Evolutionary conservation across 37 sponge, comb jelly and placozoan genomes (phyloP).

Genomic region (Lycopodina hypogea): DNA sequence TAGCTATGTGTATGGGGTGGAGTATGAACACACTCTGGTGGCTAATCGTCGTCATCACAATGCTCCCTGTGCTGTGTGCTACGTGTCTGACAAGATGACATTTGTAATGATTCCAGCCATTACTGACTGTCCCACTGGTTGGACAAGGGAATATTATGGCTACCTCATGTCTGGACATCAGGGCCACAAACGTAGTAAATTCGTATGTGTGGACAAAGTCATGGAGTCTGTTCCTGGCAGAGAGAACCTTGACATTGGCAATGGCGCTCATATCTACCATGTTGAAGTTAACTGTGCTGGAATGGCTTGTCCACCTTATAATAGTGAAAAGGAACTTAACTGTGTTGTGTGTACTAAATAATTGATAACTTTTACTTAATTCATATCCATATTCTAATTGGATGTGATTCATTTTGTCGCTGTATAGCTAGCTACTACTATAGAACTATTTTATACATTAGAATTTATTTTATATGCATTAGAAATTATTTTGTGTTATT

Average conservation of each 20-base stretch:
- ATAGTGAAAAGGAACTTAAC: constrained; percentile 29
- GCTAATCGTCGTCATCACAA: constrained; percentile 14
- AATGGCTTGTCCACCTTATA: constrained; percentile 52
- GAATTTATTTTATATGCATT: no score
- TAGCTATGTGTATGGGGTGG: constrained; percentile 32
- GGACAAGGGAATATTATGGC: constrained; percentile 51
- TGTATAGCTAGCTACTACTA: no score
- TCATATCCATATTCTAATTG: no score
- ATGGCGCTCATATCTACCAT: constrained; percentile 54
- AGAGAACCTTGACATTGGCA: not conserved
- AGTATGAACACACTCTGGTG: constrained; percentile 36
- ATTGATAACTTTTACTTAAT: no score
- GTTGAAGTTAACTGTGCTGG: constrained; percentile 44
- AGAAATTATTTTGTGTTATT: no score
- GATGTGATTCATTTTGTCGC: no score
- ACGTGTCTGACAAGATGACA: constrained; percentile 1
- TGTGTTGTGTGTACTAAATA: constrained; percentile 74
- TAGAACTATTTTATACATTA: no score
- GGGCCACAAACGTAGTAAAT: constrained; percentile 7
- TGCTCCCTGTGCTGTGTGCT: constrained; percentile 58
- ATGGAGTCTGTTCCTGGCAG: constrained; percentile 26
- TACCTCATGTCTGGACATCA: constrained; percentile 37
- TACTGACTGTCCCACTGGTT: constrained; percentile 24
- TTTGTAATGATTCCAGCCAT: constrained; percentile 46
- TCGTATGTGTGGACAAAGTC: constrained; percentile 36